Evolutionary conservation across 2,113 vertebrate species (phyloP), one percentile per base, ranked within the genome.

Genomic region (Hydrolagus affinis): DNA sequence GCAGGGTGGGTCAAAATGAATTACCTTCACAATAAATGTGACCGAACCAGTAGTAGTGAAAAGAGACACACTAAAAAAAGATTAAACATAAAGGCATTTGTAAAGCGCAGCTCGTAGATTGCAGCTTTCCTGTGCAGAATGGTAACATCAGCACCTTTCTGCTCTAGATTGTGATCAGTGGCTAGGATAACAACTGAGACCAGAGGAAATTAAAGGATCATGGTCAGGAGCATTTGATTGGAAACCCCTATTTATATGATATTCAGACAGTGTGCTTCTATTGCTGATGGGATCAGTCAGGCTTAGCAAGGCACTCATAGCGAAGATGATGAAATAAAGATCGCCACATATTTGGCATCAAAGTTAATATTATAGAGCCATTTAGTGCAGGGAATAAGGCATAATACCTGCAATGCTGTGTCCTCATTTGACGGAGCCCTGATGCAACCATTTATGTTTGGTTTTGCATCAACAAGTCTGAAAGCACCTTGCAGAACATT

Each of bases 1-100:
- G 73, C 73, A 75, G 30, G 73, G 73, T 19, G 19, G 73, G 73
- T 56, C 28, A 73, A 73, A 73, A 75, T 75, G 71, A 73, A 73
- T 73, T 73, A 73, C 30, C 73, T 75, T 75, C 73, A 75, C 19
- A 75, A 75, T 19, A 75, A 21, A 75, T 75, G 56, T 44, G 32
- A 75, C 73, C 10, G 17, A 15, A 75, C 19, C 71, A 32, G 71
- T 73, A 17, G 28, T 74, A 7, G 30, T 75, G 73, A 75, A 56
- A 75, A 75, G 32, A 56, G 8, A 75, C 73, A 15, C 1, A 56
- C 56, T 21, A 75, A 75, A 75, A 56, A 14, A 44, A 56, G 8
- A 56, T 75, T 44, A 75, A 44, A 75, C 73, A 56, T 28, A 30
- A 11, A 44, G 73, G 15, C 25, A 75, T 75, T 75, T 75, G 73